phyloP scores from a whole-genome alignment of 2,888 invertebrate species.

The Ennomos fuscantarius region DNA sequence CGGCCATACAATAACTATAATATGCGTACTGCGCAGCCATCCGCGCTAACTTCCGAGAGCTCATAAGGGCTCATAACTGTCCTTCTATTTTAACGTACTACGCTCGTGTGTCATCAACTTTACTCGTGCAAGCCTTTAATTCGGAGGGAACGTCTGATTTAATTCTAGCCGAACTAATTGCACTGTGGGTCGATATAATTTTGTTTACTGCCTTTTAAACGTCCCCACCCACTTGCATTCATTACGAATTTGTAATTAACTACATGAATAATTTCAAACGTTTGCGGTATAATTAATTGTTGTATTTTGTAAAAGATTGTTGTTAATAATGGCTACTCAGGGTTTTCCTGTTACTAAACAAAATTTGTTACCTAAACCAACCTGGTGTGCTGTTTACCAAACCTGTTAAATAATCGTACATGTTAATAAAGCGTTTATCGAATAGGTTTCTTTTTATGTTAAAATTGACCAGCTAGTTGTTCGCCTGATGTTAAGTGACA shows the following conservation, averaged over 20 bases:
- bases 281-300: constrained; percentile 14
- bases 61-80: too few species aligned
- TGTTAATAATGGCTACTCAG: constrained; percentile 2
- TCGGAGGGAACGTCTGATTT: constrained; percentile 73
- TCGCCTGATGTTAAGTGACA: too few species aligned
- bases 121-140: constrained; percentile 77
- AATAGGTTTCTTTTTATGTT: too few species aligned
- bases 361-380: too few species aligned
- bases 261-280: constrained; percentile 25
- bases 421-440: too few species aligned
- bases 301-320: constrained; percentile 22
- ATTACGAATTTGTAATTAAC: constrained; percentile 64
- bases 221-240: constrained; percentile 77
- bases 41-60: too few species aligned
- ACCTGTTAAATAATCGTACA: too few species aligned
- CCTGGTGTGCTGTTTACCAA: too few species aligned
- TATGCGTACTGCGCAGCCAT: too few species aligned
- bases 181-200: constrained; percentile 81
- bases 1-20: too few species aligned
- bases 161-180: constrained; percentile 85
- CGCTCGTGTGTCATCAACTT: constrained; percentile 32
- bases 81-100: neutral
- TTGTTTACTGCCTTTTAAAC: constrained; percentile 83
- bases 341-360: neutral
- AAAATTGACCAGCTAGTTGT: too few species aligned